These are phyloP conservation scores for Cyclura pinguis DNA, from an alignment of 2,797 vertebrate species.

Conservation along the genomic window DNA sequence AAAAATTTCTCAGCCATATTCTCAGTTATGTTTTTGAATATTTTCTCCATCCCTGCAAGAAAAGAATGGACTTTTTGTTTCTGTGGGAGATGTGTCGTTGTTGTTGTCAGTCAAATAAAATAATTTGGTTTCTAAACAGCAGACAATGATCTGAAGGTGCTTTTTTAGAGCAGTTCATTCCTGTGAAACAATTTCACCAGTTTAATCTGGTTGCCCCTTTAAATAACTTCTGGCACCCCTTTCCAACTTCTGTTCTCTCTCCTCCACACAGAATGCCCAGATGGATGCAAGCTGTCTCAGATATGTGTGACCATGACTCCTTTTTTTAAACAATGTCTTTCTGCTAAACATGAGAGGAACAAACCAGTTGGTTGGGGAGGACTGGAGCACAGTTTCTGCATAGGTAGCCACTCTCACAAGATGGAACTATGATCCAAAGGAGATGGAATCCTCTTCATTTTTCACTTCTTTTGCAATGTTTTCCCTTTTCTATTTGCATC, in stretches of 20 bases:
- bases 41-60: no score
- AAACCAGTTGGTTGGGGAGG: not conserved
- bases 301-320: not conserved
- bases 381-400: not conserved
- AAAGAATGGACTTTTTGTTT: not conserved
- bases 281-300: slow-evolving; percentile 11
- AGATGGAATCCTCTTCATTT: not conserved
- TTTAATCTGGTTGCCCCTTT: not conserved
- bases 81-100: not conserved
- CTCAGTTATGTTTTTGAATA: no score
- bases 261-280: slow-evolving; percentile 31
- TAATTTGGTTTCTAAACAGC: not conserved
- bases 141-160: not conserved
- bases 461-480: not conserved
- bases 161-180: not conserved
- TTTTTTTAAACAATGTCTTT: not conserved
- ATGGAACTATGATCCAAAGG: not conserved
- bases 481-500: not conserved
- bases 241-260: slow-evolving; percentile 26
- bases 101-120: not conserved
- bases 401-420: not conserved
- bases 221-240: slow-evolving; percentile 11
- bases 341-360: not conserved
- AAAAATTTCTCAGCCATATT: no score
- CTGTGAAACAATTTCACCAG: not conserved